These are phyloP conservation scores for Triplophysa bombifrons DNA, from an alignment of 2,797 vertebrate genomes.

Conservation along the genomic window DNA sequence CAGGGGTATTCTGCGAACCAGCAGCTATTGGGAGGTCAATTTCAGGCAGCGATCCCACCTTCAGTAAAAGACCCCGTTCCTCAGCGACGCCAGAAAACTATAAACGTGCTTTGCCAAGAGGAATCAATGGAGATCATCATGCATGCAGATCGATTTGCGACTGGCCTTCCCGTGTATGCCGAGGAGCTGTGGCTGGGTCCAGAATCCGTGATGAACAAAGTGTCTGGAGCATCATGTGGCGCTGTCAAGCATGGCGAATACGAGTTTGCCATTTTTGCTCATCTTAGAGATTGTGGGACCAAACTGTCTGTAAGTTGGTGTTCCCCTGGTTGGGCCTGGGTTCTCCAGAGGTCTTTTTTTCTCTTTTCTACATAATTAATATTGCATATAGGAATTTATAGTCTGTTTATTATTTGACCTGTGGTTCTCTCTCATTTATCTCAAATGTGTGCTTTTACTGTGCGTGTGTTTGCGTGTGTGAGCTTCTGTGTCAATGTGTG, in stretches of 20 bases:
- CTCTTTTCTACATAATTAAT: too few relatives aligned
- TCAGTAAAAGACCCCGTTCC: background rate
- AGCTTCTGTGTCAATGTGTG: too few relatives aligned
- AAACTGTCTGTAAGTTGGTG: constrained; percentile 66
- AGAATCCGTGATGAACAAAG: background rate
- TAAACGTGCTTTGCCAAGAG: constrained; percentile 64
- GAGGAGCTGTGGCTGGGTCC: constrained; percentile 65
- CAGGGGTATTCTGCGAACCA: background rate
- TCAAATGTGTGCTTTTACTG: too few relatives aligned
- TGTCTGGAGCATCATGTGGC: constrained; percentile 47
- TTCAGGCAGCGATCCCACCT: background rate
- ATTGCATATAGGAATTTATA: too few relatives aligned
- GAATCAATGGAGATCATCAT: constrained; percentile 67
- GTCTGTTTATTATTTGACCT: too few relatives aligned
- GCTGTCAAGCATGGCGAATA: constrained; percentile 54
- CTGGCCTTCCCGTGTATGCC: constrained; percentile 59
- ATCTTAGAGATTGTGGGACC: constrained; percentile 68
- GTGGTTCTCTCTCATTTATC: too few relatives aligned
- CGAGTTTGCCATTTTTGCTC: constrained; percentile 59
- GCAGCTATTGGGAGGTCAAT: background rate
- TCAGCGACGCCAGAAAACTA: background rate
- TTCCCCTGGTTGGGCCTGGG: too few relatives aligned
- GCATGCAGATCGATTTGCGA: constrained; percentile 66
- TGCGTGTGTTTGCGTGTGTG: too few relatives aligned
- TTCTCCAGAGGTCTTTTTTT: too few relatives aligned